Base-by-base conservation (phyloP, 1,140 invertebrate species). In the Cylas formicarius region DNA sequence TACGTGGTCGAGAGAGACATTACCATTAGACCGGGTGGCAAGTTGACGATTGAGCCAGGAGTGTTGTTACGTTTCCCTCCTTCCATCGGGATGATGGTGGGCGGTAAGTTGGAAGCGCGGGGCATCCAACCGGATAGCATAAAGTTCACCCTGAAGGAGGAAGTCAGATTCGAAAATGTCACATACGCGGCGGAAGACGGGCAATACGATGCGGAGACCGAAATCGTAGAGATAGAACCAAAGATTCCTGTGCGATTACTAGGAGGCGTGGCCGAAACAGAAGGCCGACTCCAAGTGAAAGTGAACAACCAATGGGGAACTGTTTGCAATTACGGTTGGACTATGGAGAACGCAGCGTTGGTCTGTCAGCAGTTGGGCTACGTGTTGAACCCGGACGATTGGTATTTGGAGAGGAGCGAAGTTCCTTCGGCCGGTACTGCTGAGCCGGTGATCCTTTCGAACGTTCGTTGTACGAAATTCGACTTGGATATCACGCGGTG, bases 241-340 rank as follows among this genome's bases (percentile, higher is more conserved):
- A 60, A 74, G 38, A 68, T 82, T 0, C 80, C 83, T 3, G 81
- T 90, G 0, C 72, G 86, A 50, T 68, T 91, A 10, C 68, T 89
- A 2, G 87, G 86, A 20, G 84, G 87, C 6, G 73, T 75, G 41
- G 82, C 78, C 1, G 72, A 70, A 18, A 73, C 78, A 28, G 88
- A 91, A 72, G 88, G 88, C 14, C 71, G 86, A 49, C 63, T 92
- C 17, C 86, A 91, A 71, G 75, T 90, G 0, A 74, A 80, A 54
- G 71, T 96, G 5, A 79, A 84, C 46, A 76, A 82, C 11, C 80
- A 81, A 66, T 99, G 96, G 95, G 95, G 95, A 32, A 96, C 92
- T 0, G 88, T 99, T 3, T 99, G 96, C 60, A 90, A 91, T 70
- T 89, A 97, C 63, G 86, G 84, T 18, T 99, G 95, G 92, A 94